Evolutionary conservation across 2,888 invertebrate genomes (phyloP).

Genomic region (Idaea dimidiata): DNA sequence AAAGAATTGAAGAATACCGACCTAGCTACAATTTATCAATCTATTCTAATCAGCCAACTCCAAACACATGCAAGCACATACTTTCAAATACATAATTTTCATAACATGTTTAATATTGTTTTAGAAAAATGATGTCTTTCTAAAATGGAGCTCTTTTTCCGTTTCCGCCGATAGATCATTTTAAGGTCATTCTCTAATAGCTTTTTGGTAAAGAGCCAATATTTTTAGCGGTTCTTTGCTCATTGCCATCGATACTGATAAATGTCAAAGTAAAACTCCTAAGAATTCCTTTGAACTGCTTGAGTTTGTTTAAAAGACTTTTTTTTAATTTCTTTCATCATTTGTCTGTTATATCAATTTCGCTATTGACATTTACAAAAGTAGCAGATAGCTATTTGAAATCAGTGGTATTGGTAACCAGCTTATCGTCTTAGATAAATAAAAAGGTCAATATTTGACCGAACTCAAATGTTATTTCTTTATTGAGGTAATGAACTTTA

Average conservation of each 20-base stretch:
- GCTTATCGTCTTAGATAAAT: slow-evolving; percentile 11
- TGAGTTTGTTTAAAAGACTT: slow-evolving; percentile 7
- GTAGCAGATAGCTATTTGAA: no score
- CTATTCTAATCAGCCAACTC: no score
- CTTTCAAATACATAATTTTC: no score
- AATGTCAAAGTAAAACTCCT: slow-evolving; percentile 35
- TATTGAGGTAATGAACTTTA: slow-evolving; percentile 70
- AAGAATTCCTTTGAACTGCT: slow-evolving; percentile 12
- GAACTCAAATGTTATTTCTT: slow-evolving; percentile 49
- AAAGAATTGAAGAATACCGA: background rate
- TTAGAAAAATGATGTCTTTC: background rate
- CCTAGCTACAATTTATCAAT: no score
- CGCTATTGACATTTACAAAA: no score
- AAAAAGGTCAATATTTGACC: slow-evolving; percentile 43
- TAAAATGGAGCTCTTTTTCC: slow-evolving; percentile 18
- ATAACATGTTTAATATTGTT: no score
- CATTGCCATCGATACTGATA: slow-evolving; percentile 30
- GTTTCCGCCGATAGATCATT: slow-evolving; percentile 27
- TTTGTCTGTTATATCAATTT: background rate
- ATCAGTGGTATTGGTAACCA: background rate
- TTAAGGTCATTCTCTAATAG: slow-evolving; percentile 30
- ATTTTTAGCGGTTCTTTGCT: slow-evolving; percentile 28
- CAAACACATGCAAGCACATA: no score
- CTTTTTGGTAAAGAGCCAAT: slow-evolving; percentile 39
- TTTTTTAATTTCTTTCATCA: background rate